phyloP scores from a whole-genome alignment of 2,113 vertebrate genomes.

The Mormoops blainvillei region DNA sequence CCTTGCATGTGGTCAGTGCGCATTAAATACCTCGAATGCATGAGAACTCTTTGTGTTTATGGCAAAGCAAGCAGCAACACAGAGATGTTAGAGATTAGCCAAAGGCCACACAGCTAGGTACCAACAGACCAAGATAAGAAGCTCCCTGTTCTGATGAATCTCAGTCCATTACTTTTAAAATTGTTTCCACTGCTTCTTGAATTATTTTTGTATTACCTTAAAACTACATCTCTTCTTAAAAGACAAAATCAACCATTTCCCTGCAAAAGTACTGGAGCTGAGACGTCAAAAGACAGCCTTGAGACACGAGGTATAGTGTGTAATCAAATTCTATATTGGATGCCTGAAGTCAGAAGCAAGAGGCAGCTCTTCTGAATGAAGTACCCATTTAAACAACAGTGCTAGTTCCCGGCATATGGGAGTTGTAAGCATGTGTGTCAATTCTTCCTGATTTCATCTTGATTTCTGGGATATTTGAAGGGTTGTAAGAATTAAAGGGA shows the following conservation, averaged over 20 bases:
- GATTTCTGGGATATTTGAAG: background rate
- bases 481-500: background rate
- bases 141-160: background rate
- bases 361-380: constrained; percentile 3
- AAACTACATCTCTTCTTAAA: background rate
- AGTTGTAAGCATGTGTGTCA: background rate
- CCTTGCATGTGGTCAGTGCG: background rate
- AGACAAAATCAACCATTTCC: background rate
- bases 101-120: background rate
- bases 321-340: background rate
- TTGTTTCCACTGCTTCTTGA: background rate
- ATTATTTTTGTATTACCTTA: constrained; percentile 33
- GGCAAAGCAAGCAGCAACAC: background rate
- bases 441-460: constrained; percentile 38
- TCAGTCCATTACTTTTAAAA: background rate
- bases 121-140: background rate
- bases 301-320: background rate
- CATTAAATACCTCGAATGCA: background rate
- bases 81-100: background rate
- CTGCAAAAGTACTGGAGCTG: background rate
- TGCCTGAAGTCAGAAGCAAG: constrained; percentile 29
- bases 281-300: constrained; percentile 38
- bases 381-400: background rate
- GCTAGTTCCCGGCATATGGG: background rate
- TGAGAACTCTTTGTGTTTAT: background rate